Conservation (phyloP, 2,888 invertebrate species). For the Tachina fera region DNA sequence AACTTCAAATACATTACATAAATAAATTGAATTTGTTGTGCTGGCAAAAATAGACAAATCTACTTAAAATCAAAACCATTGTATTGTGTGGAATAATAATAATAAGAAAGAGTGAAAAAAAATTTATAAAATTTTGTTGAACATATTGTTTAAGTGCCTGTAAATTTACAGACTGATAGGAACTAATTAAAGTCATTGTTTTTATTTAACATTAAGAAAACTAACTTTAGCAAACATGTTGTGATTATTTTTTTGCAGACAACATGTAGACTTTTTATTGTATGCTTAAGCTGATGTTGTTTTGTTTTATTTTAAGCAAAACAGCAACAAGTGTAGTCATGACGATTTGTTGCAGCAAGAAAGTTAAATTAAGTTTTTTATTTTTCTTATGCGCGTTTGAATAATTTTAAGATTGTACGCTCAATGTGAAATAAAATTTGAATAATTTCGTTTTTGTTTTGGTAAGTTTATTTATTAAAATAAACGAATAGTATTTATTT, state of each 20-base stretch:
- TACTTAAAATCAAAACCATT: slow-evolving; percentile 18
- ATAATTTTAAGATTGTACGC: not conserved
- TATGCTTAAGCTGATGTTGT: not conserved
- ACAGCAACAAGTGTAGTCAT: slow-evolving; percentile 41
- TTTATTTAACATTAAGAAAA: slow-evolving; percentile 65
- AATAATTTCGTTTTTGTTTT: slow-evolving; percentile 34
- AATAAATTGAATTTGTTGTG: slow-evolving; percentile 52
- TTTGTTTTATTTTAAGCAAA: slow-evolving; percentile 23
- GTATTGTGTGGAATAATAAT: slow-evolving; percentile 34
- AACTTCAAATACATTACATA: slow-evolving; percentile 30
- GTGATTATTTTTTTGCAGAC: slow-evolving; percentile 48
- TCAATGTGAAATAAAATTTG: slow-evolving; percentile 21
- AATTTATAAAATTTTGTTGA: slow-evolving; percentile 59
- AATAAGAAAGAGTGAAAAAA: slow-evolving; percentile 17
- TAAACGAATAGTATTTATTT: not conserved
- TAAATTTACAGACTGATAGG: slow-evolving; percentile 63
- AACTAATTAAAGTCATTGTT: slow-evolving; percentile 70
- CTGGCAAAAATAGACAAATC: slow-evolving; percentile 21
- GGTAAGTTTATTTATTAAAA: slow-evolving; percentile 27
- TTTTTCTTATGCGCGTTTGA: slow-evolving; percentile 13
- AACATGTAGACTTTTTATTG: slow-evolving; percentile 33
- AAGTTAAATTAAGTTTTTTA: slow-evolving; percentile 29
- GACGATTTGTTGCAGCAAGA: slow-evolving; percentile 15
- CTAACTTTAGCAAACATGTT: slow-evolving; percentile 58
- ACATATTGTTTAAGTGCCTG: slow-evolving; percentile 59